Evolutionary conservation across 2,797 vertebrate species (phyloP).

Genomic region (Phoxinus dragarum): DNA sequence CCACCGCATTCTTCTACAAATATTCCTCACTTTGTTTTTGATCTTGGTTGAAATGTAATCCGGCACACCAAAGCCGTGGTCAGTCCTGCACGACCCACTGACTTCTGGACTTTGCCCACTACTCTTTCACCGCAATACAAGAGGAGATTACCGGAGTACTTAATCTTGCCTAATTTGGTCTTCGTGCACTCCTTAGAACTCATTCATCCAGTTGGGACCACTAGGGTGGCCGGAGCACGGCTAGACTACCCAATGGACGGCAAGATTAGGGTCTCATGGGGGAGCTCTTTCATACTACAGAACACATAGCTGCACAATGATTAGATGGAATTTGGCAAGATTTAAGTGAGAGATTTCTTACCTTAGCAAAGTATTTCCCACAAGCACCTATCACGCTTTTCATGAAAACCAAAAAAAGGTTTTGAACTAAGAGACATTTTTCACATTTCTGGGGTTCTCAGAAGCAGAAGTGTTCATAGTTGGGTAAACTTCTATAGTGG

Average conservation of each 20-base stretch:
- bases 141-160: slow-evolving; percentile 62
- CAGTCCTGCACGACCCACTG: slow-evolving; percentile 21
- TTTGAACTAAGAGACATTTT: not conserved
- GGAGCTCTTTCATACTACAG: slow-evolving; percentile 17
- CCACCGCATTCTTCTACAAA: slow-evolving; percentile 68
- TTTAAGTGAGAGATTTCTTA: slow-evolving; percentile 21
- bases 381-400: not conserved
- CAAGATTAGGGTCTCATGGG: slow-evolving; percentile 38
- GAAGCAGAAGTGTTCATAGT: not conserved
- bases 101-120: slow-evolving; percentile 34
- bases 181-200: slow-evolving; percentile 28
- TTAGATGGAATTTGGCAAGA: slow-evolving; percentile 10
- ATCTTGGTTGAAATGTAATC: slow-evolving; percentile 39
- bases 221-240: not conserved
- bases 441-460: not conserved
- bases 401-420: not conserved
- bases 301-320: slow-evolving; percentile 19
- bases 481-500: not conserved
- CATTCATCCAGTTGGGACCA: slow-evolving; percentile 5
- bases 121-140: slow-evolving; percentile 48
- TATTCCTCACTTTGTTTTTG: slow-evolving; percentile 46
- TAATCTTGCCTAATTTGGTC: slow-evolving; percentile 37
- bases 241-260: slow-evolving; percentile 13
- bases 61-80: slow-evolving; percentile 3
- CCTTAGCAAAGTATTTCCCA: slow-evolving; percentile 5